Base-by-base conservation (phyloP, 2,113 vertebrate species). In the Columba janthina region DNA sequence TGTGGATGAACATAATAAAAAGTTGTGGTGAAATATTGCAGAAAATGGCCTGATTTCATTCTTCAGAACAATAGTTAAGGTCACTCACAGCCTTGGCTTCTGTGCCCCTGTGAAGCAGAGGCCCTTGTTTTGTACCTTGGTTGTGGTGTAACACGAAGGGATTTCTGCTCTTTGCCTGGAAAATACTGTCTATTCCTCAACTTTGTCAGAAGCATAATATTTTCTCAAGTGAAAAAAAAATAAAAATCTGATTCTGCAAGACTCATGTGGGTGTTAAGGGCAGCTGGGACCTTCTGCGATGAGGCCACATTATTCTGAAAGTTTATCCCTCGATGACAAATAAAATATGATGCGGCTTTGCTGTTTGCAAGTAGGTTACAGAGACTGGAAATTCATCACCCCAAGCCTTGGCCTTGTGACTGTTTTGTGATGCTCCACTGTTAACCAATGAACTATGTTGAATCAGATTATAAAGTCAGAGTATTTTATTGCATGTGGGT, bases 151-250 rank as follows among this genome's bases (percentile, higher is more conserved):
- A 81, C 77, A 54, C 18, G 31, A 73, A 71, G 73, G 83, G 66
- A 93, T 89, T 93, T 93, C 83, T 95, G 44, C 90, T 93, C n/a
- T 78, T 40, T 85, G 61, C 70, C 57, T 96, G 89, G 26, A 93
- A 95, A 91, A 94, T 76, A 85, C 54, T 95, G 78, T 90, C 72
- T 83, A 11, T 85, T 85, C 36, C 71, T 88, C 36, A 77, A 3
- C 51, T 21, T 85, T 76, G 66, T 87, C 62, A 84, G 58, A 92
- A 90, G 73, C 46, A 17, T 89, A 77, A 20, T 72, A n/a, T 72
- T 88, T 94, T 94, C 42, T 71, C 53, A 78, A 73, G 28, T n/a
- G 56, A 5, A 76, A 83, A 85, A 42, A 74, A 70, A 32, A 19
- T 12, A 29, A 40, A 26, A 71, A 44, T 44, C 32, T 84, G 72